Evolutionary conservation across 2,797 vertebrate species (phyloP).

Genomic region (Masticophis lateralis): DNA sequence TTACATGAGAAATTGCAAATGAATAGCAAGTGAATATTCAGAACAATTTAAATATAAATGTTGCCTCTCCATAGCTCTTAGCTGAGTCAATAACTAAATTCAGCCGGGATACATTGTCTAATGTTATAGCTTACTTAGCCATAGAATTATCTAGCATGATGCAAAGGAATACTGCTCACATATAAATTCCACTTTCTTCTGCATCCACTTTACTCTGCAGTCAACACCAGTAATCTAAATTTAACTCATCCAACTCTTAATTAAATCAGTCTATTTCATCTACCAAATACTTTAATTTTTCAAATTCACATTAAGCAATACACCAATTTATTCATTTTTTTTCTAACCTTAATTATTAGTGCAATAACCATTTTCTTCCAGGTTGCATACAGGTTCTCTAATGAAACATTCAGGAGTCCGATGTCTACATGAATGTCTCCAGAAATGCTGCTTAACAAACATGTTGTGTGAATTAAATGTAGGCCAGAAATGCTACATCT

Average conservation of each 20-base stretch:
- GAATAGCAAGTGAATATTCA: not conserved
- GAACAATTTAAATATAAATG: not conserved
- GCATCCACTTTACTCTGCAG: not conserved
- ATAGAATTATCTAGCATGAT: not conserved
- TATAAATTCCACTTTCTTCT: not conserved
- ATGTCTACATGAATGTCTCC: not conserved
- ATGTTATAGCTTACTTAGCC: not conserved
- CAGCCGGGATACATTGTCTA: not conserved
- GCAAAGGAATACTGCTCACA: not conserved
- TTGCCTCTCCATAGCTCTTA: not conserved
- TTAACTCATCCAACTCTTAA: not conserved
- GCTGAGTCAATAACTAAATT: not conserved
- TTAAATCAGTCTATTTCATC: not conserved
- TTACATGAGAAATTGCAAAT: not conserved
- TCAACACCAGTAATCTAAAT: not conserved
- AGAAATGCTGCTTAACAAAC: not conserved
- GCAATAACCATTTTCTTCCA: not conserved
- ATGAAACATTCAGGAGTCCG: not conserved
- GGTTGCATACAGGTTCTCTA: not conserved
- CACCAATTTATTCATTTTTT: not conserved
- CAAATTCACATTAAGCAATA: not conserved
- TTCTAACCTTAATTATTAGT: not conserved
- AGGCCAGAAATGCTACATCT: not conserved
- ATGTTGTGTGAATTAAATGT: not conserved
- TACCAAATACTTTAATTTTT: not conserved